These are phyloP conservation scores for Semotilus atromaculatus DNA, from an alignment of 2,797 vertebrate genomes.

Conservation along the genomic window DNA sequence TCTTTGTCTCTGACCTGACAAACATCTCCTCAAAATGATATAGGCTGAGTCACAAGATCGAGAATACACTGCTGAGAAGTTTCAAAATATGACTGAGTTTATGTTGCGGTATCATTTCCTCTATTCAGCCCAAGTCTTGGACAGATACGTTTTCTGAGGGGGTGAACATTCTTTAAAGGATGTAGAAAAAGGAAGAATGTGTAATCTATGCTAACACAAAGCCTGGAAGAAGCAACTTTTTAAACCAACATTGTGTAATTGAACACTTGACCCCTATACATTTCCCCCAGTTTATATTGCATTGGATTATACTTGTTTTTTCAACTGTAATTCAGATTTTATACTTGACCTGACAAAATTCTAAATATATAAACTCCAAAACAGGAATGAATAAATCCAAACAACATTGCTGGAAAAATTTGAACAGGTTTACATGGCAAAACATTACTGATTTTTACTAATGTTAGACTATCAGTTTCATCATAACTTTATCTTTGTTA, in stretches of 20 bases:
- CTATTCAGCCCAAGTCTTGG: not conserved
- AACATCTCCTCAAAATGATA: slow-evolving; percentile 9
- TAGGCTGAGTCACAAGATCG: not conserved
- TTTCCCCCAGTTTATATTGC: not conserved
- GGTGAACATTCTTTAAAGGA: not conserved
- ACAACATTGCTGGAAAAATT: not conserved
- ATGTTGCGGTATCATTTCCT: not conserved
- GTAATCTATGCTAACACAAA: not conserved
- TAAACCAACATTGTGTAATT: not conserved
- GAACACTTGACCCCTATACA: not conserved
- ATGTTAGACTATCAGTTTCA: not conserved
- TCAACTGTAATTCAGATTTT: not conserved
- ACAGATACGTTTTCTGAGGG: not conserved
- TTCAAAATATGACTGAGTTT: not conserved
- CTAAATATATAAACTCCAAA: no score
- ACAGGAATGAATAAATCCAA: not conserved
- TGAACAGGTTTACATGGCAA: not conserved
- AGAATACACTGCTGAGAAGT: not conserved
- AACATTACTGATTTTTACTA: not conserved
- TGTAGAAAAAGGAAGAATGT: not conserved
- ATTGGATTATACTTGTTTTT: not conserved
- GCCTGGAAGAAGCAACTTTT: not conserved
- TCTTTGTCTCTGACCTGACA: slow-evolving; percentile 12
- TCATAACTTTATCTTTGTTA: not conserved
- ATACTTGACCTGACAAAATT: not conserved